Evolutionary conservation across 2,888 invertebrate species (phyloP).

Genomic region (Trilocha varians): DNA sequence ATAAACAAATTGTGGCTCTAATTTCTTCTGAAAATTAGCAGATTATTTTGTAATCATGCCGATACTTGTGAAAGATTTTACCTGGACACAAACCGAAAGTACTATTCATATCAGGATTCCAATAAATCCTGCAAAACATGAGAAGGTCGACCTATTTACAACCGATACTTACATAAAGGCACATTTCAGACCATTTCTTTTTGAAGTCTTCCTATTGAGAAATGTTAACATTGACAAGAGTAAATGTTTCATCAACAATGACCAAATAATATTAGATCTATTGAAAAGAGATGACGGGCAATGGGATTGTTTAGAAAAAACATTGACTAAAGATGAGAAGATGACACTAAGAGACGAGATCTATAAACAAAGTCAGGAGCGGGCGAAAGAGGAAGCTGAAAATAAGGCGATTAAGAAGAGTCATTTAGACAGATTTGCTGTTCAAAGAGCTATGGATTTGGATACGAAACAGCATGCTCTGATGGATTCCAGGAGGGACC

Average conservation of each 20-base stretch:
- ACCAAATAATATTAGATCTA: slow-evolving; percentile 77
- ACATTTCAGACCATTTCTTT: slow-evolving; percentile 80
- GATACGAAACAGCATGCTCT: slow-evolving; percentile 66
- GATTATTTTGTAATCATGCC: slow-evolving; percentile 67
- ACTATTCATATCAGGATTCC: slow-evolving; percentile 77
- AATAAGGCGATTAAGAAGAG: slow-evolving; percentile 64
- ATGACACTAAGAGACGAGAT: slow-evolving; percentile 70
- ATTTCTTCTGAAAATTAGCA: too few relatives aligned
- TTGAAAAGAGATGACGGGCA: slow-evolving; percentile 68
- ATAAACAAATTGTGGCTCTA: too few relatives aligned
- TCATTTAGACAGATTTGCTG: slow-evolving; percentile 70
- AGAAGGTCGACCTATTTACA: slow-evolving; percentile 80
- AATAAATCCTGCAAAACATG: slow-evolving; percentile 73
- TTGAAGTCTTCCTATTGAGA: slow-evolving; percentile 80
- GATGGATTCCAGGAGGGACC: slow-evolving; percentile 77
- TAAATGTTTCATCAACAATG: slow-evolving; percentile 76
- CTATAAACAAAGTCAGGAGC: slow-evolving; percentile 69
- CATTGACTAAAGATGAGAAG: slow-evolving; percentile 72
- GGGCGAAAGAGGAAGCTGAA: slow-evolving; percentile 69
- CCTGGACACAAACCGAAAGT: slow-evolving; percentile 81
- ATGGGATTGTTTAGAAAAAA: slow-evolving; percentile 75
- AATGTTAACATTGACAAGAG: slow-evolving; percentile 76
- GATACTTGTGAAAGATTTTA: slow-evolving; percentile 81
- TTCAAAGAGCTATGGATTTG: slow-evolving; percentile 63
- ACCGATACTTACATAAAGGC: slow-evolving; percentile 81